phyloP scores from a whole-genome alignment of 2,113 vertebrate genomes.

The Pluvialis apricaria region DNA sequence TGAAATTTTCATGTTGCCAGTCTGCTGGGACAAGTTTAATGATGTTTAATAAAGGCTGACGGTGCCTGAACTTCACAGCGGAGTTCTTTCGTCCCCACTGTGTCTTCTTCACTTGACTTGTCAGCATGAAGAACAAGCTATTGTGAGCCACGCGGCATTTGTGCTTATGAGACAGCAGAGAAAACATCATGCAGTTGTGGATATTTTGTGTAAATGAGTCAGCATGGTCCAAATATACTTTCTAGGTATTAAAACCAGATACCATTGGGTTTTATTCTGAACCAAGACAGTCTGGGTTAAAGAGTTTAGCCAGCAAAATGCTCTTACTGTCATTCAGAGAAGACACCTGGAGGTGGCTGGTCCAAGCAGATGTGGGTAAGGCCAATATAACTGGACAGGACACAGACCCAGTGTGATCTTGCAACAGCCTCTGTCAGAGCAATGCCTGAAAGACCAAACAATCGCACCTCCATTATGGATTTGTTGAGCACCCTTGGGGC shows the following conservation, averaged over 20 bases:
- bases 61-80: background rate
- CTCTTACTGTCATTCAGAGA: background rate
- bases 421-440: background rate
- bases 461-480: too few relatives aligned
- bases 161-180: background rate
- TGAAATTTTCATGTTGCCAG: conserved; percentile 10
- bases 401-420: too few relatives aligned
- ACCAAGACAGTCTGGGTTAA: background rate
- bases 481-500: background rate
- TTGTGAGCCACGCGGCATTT: background rate
- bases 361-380: background rate
- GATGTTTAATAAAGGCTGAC: conserved; percentile 15
- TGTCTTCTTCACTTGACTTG: background rate
- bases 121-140: background rate
- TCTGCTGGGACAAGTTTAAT: background rate
- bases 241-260: background rate
- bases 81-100: background rate
- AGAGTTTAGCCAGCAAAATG: background rate
- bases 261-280: background rate
- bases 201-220: background rate
- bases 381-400: background rate
- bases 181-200: background rate
- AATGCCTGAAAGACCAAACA: background rate
- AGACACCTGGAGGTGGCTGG: background rate
- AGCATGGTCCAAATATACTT: background rate